These are phyloP conservation scores for Catocala fraxini DNA, from an alignment of 2,888 invertebrate genomes.

Conservation along the genomic window DNA sequence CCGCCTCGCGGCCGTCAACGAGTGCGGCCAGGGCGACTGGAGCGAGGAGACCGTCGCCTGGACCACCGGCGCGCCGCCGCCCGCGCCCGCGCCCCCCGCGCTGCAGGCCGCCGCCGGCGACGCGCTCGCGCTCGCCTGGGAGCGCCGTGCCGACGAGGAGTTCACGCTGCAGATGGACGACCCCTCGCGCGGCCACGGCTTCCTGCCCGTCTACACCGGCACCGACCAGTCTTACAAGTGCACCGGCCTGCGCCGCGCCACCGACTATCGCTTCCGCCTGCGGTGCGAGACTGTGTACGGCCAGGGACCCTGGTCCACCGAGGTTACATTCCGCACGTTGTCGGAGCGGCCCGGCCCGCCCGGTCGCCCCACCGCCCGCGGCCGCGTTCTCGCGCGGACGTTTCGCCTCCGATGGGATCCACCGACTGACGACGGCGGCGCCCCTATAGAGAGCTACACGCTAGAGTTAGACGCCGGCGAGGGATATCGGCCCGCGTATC, in stretches of 20 bases:
- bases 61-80: conserved; percentile 94
- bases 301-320: conserved; percentile 93
- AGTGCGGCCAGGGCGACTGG: conserved; percentile 92
- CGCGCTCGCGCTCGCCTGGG: conserved; percentile 92
- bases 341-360: conserved; percentile 94
- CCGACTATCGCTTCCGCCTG: conserved; percentile 94
- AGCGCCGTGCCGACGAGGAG: conserved; percentile 92
- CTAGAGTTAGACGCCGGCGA: conserved; percentile 91
- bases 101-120: conserved; percentile 89
- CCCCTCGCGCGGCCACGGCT: conserved; percentile 91
- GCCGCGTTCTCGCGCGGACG: conserved; percentile 93
- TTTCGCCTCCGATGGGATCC: conserved; percentile 95
- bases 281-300: conserved; percentile 95
- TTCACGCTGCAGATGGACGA: conserved; percentile 94
- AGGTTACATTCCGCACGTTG: conserved; percentile 92
- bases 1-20: conserved; percentile 94
- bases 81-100: conserved; percentile 92
- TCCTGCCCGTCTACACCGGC: conserved; percentile 93
- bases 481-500: conserved; percentile 92
- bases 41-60: conserved; percentile 90
- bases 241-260: conserved; percentile 90
- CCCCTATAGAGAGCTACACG: conserved; percentile 89
- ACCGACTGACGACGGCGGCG: conserved; percentile 92
- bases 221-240: conserved; percentile 90
- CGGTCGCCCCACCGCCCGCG: conserved; percentile 92